These are phyloP conservation scores for Calliphora vomitoria DNA, from an alignment of 2,888 invertebrate genomes.

Conservation along the genomic window DNA sequence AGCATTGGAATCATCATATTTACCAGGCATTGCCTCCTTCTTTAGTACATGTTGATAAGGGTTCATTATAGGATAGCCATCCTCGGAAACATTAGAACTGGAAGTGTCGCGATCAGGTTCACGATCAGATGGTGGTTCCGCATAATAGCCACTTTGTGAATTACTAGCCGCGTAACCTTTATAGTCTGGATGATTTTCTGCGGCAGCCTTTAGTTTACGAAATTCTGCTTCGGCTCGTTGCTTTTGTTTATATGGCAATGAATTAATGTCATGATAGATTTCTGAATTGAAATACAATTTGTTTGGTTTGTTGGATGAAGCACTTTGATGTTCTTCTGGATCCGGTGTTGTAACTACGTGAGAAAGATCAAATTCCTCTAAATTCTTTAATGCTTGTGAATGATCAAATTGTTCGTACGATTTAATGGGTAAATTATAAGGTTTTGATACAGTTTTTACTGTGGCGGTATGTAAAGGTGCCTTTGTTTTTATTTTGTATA, in stretches of 20 bases:
- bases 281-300: constrained; percentile 83
- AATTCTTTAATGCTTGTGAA: constrained; percentile 81
- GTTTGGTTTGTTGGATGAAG: constrained; percentile 77
- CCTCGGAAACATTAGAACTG: constrained; percentile 75
- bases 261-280: constrained; percentile 84
- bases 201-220: constrained; percentile 76
- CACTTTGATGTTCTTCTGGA: constrained; percentile 74
- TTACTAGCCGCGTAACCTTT: constrained; percentile 78
- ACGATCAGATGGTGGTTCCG: constrained; percentile 78
- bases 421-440: constrained; percentile 80
- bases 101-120: constrained; percentile 66
- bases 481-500: constrained; percentile 83
- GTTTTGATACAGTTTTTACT: constrained; percentile 82
- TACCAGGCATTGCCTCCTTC: constrained; percentile 79
- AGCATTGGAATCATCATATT: constrained; percentile 78
- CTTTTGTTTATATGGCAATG: constrained; percentile 82
- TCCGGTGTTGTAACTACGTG: constrained; percentile 81
- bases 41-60: constrained; percentile 82
- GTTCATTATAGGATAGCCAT: constrained; percentile 81
- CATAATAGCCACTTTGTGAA: constrained; percentile 79
- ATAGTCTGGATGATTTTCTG: constrained; percentile 78
- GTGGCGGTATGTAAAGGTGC: constrained; percentile 83
- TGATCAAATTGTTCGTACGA: constrained; percentile 82
- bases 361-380: constrained; percentile 83
- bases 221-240: constrained; percentile 73